Conservation (phyloP, 2,113 vertebrate species). For the Gymnarchus niloticus region DNA sequence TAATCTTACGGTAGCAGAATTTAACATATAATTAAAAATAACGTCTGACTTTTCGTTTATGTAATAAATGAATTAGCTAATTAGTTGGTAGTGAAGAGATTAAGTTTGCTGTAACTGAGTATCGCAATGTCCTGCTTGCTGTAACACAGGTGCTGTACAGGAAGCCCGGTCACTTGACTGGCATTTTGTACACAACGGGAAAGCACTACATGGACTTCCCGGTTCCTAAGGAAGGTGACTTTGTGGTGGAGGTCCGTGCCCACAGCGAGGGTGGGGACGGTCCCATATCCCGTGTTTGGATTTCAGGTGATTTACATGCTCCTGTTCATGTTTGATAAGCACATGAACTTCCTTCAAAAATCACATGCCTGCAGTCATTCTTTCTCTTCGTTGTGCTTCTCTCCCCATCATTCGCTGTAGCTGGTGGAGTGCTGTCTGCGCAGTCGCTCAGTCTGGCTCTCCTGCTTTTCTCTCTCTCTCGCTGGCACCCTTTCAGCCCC, state of each 20-base stretch:
- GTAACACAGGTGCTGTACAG: slow-evolving; percentile 78
- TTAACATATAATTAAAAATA: too few relatives aligned
- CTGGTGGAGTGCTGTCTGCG: slow-evolving; percentile 50
- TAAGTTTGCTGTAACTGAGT: not conserved
- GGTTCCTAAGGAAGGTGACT: slow-evolving; percentile 82
- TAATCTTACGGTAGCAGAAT: too few relatives aligned
- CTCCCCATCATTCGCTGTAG: slow-evolving; percentile 38
- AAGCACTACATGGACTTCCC: slow-evolving; percentile 91
- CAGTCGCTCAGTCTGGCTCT: slow-evolving; percentile 60
- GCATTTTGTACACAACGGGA: slow-evolving; percentile 84
- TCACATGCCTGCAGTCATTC: not conserved
- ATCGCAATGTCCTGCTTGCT: not conserved
- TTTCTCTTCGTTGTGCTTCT: not conserved
- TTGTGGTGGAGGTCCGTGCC: slow-evolving; percentile 84
- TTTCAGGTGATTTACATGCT: slow-evolving; percentile 62
- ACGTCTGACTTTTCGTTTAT: not conserved
- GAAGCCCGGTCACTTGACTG: slow-evolving; percentile 84
- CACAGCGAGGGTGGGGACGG: slow-evolving; percentile 95
- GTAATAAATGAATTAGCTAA: too few relatives aligned
- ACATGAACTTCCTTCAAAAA: not conserved
- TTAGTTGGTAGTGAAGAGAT: too few relatives aligned
- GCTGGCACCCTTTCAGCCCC: not conserved
- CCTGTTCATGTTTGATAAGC: not conserved
- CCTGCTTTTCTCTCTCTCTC: slow-evolving; percentile 48
- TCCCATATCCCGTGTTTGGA: slow-evolving; percentile 80